Percentiles rank a stretch among this genome's conserved stretches.
phyloP scores from a whole-genome alignment of 2,113 vertebrate genomes.

The Poecile atricapillus region DNA sequence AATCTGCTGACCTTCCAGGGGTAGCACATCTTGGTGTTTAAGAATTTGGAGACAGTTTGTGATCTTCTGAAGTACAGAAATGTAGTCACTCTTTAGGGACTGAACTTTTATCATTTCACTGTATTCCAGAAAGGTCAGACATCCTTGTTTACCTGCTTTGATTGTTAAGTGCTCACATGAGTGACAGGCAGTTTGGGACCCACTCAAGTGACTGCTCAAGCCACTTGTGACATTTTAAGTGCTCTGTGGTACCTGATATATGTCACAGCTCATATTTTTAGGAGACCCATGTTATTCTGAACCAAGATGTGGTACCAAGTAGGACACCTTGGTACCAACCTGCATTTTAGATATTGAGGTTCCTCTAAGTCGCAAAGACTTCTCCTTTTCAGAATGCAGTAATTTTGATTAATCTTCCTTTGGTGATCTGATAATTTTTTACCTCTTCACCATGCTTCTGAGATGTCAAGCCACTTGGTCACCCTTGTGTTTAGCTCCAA shows the following conservation, averaged over 20 bases:
- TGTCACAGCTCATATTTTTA: neutral
- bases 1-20: neutral
- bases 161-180: neutral
- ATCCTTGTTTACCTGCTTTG: neutral
- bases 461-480: neutral
- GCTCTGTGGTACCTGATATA: neutral
- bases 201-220: neutral
- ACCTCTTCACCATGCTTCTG: neutral
- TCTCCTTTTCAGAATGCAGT: neutral
- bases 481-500: neutral
- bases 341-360: neutral
- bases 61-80: neutral
- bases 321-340: rapidly evolving
- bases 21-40: neutral
- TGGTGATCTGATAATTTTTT: neutral
- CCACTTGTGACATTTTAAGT: neutral
- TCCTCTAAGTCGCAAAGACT: neutral
- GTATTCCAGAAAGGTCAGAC: neutral
- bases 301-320: neutral
- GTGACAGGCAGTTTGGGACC: neutral
- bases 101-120: neutral
- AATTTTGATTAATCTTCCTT: neutral
- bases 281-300: neutral
- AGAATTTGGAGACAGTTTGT: neutral
- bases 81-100: neutral